phyloP scores from a whole-genome alignment of 1,140 invertebrate species.

The Mizuhopecten yessoensis region DNA sequence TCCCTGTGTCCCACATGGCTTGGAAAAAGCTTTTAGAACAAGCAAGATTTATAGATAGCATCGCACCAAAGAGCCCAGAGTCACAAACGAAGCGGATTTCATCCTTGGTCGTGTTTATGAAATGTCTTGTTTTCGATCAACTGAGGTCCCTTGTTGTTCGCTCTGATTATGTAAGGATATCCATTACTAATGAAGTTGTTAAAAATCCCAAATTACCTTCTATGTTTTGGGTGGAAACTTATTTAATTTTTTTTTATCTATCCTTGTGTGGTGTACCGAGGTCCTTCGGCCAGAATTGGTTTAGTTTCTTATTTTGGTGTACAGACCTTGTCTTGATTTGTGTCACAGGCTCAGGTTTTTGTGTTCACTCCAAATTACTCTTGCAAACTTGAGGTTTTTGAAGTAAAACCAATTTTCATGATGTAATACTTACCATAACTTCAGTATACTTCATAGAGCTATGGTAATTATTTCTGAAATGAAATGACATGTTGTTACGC shows the following conservation, averaged over 20 bases:
- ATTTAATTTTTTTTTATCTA: slow-evolving; percentile 3
- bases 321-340: no score
- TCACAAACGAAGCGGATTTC: background rate
- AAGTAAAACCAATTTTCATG: no score
- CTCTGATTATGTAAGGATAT: background rate
- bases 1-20: background rate
- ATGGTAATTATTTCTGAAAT: no score
- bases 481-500: no score
- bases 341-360: no score
- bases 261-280: background rate
- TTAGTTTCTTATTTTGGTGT: no score
- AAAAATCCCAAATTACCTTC: background rate
- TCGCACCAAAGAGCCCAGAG: background rate
- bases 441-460: no score
- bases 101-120: background rate
- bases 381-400: no score
- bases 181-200: background rate
- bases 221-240: background rate
- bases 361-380: no score
- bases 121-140: background rate
- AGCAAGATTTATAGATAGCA: background rate
- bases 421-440: no score
- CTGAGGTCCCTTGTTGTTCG: background rate
- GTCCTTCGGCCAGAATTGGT: background rate
- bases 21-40: background rate